Evolutionary conservation across 1,140 invertebrate species (phyloP).

Genomic region (Maconellicoccus hirsutus): DNA sequence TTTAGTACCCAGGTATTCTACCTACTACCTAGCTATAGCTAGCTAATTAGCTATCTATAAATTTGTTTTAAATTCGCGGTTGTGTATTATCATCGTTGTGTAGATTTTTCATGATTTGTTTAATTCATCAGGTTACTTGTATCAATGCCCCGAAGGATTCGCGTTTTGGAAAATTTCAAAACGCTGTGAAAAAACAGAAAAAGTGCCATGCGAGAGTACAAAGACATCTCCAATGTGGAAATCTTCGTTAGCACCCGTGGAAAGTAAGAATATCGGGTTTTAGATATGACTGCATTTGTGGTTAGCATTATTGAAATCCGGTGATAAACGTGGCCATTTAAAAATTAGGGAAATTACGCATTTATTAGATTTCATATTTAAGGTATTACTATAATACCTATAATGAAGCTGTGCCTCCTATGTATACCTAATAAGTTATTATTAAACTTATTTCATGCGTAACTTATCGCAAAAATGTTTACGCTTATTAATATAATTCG

Average conservation of each 20-base stretch:
- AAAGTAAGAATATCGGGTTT: not conserved
- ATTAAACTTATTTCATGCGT: not conserved
- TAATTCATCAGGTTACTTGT: slow-evolving; percentile 43
- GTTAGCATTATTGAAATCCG: not conserved
- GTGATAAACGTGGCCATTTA: slow-evolving; percentile 17
- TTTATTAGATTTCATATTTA: not conserved
- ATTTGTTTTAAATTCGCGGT: not conserved
- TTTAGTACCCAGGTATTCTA: not conserved
- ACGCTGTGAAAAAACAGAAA: slow-evolving; percentile 51
- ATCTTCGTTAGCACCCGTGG: not conserved
- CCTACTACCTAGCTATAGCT: not conserved
- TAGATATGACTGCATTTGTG: not conserved
- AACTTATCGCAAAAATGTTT: not conserved
- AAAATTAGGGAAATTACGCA: not conserved
- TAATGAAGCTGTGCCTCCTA: not conserved
- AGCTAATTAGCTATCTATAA: not conserved
- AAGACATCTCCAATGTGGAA: not conserved
- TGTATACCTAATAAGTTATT: not conserved
- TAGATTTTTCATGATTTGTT: not conserved
- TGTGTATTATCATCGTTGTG: not conserved
- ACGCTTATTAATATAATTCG: slow-evolving; percentile 14
- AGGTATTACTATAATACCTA: not conserved
- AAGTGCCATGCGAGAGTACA: slow-evolving; percentile 35
- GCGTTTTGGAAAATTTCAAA: slow-evolving; percentile 63
- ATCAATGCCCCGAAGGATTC: slow-evolving; percentile 61